These are phyloP conservation scores for Myoxocephalus aenaeus DNA, from an alignment of 2,797 vertebrate species.

Conservation along the genomic window DNA sequence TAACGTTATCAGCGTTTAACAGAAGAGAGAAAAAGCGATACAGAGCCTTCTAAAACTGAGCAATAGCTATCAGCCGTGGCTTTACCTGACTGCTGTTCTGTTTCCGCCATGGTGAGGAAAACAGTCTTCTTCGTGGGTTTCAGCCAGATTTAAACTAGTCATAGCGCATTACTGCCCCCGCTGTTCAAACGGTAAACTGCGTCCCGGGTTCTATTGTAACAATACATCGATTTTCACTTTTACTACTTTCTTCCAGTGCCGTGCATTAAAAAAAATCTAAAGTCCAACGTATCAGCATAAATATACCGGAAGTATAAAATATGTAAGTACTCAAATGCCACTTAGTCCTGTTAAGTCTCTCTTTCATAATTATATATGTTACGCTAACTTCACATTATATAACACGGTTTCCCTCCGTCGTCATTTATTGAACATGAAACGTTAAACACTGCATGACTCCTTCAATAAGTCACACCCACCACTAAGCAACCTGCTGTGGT, in stretches of 20 bases:
- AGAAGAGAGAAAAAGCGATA: no score
- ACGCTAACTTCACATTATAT: neutral
- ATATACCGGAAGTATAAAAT: neutral
- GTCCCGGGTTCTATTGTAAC: neutral
- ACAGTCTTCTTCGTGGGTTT: conserved; percentile 50
- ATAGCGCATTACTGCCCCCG: conserved; percentile 24
- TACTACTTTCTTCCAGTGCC: neutral
- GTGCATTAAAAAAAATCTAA: neutral
- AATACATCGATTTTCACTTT: neutral
- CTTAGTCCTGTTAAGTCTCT: neutral
- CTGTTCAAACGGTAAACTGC: rapidly evolving
- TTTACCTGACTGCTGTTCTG: conserved; percentile 78
- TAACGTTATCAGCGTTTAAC: rapidly evolving
- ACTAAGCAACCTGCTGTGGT: neutral
- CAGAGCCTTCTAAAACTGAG: neutral
- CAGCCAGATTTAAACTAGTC: rapidly evolving
- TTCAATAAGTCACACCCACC: neutral
- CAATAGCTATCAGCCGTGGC: conserved; percentile 3
- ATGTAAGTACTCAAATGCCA: neutral
- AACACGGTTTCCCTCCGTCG: neutral
- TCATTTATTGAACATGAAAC: neutral
- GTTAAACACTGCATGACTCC: neutral
- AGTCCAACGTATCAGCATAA: neutral
- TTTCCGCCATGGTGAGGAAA: conserved; percentile 81
- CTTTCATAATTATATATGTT: neutral